phyloP scores from a whole-genome alignment of 2,113 vertebrate genomes.

The Thomomys bottae region DNA sequence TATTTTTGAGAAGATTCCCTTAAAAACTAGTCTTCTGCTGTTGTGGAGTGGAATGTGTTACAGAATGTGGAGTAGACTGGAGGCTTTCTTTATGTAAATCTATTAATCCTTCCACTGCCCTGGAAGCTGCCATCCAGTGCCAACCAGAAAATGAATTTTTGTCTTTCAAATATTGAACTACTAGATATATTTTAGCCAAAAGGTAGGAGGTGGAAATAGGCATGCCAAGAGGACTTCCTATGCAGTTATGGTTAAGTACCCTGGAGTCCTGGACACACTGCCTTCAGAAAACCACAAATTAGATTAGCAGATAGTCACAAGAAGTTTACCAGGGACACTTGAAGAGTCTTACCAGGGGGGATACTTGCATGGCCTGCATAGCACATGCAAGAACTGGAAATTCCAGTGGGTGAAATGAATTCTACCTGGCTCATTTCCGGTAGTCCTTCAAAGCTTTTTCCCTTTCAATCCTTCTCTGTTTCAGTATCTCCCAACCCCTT shows the following conservation, averaged over 20 bases:
- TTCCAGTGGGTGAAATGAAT: background rate
- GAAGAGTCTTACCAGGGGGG: background rate
- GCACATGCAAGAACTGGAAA: background rate
- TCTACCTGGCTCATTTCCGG: slow-evolving; percentile 15
- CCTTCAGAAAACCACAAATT: background rate
- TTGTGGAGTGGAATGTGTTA: background rate
- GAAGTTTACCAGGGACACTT: background rate
- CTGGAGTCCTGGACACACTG: background rate
- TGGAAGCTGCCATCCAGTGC: slow-evolving; percentile 6
- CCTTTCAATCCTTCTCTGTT: background rate
- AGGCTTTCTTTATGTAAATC: slow-evolving; percentile 59
- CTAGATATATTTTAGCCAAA: slow-evolving; percentile 46
- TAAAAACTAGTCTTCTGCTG: background rate
- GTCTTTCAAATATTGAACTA: slow-evolving; percentile 50
- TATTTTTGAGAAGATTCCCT: slow-evolving; percentile 52
- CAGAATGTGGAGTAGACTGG: background rate
- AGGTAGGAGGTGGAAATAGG: background rate
- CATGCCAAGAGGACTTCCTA: background rate
- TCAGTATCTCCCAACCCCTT: slow-evolving; percentile 20
- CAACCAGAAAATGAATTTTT: slow-evolving; percentile 61
- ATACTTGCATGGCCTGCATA: background rate
- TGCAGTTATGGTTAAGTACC: background rate
- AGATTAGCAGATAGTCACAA: background rate
- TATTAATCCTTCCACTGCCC: slow-evolving; percentile 38
- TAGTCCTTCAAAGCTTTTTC: slow-evolving; percentile 16